Evolutionary conservation across 1,140 invertebrate species (phyloP).

Genomic region (Drosophila bocqueti): DNA sequence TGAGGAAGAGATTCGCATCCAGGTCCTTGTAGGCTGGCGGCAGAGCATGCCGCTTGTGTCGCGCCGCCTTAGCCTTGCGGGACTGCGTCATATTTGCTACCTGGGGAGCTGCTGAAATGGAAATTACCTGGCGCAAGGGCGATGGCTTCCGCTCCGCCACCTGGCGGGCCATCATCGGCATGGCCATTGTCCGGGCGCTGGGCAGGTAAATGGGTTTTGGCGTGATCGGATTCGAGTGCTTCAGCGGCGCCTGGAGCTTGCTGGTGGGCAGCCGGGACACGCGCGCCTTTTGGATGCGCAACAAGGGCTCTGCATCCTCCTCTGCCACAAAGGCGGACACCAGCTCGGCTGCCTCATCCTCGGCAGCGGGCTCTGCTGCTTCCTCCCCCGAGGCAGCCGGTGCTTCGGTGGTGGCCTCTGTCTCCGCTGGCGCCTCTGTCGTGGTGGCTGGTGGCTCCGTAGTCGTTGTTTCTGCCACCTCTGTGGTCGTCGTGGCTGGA

Average conservation of each 20-base stretch:
- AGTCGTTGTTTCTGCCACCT: slow-evolving; percentile 60
- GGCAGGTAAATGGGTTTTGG: slow-evolving; percentile 70
- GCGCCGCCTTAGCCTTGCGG: slow-evolving; percentile 43
- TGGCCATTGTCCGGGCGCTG: slow-evolving; percentile 49
- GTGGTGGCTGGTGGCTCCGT: slow-evolving; percentile 37
- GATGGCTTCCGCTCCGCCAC: slow-evolving; percentile 34
- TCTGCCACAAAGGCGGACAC: slow-evolving; percentile 75
- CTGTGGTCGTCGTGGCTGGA: slow-evolving; percentile 53
- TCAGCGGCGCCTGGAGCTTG: slow-evolving; percentile 72
- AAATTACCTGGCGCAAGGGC: slow-evolving; percentile 28
- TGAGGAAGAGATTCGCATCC: slow-evolving; percentile 75
- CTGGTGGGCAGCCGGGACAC: slow-evolving; percentile 71
- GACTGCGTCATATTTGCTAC: slow-evolving; percentile 7
- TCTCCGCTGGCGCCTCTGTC: slow-evolving; percentile 50
- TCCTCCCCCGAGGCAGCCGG: slow-evolving; percentile 35
- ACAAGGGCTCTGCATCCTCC: slow-evolving; percentile 68
- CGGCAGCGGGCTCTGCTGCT: slow-evolving; percentile 37
- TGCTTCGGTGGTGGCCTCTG: slow-evolving; percentile 49
- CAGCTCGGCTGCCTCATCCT: slow-evolving; percentile 73
- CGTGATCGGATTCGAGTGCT: slow-evolving; percentile 71
- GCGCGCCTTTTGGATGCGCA: slow-evolving; percentile 72
- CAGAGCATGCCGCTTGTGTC: slow-evolving; percentile 65
- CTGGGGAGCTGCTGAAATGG: slow-evolving; percentile 39
- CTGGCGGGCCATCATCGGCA: slow-evolving; percentile 73
- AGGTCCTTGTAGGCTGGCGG: slow-evolving; percentile 70